Base-by-base conservation (phyloP, 2,113 vertebrate genomes). In the Menura novaehollandiae region DNA sequence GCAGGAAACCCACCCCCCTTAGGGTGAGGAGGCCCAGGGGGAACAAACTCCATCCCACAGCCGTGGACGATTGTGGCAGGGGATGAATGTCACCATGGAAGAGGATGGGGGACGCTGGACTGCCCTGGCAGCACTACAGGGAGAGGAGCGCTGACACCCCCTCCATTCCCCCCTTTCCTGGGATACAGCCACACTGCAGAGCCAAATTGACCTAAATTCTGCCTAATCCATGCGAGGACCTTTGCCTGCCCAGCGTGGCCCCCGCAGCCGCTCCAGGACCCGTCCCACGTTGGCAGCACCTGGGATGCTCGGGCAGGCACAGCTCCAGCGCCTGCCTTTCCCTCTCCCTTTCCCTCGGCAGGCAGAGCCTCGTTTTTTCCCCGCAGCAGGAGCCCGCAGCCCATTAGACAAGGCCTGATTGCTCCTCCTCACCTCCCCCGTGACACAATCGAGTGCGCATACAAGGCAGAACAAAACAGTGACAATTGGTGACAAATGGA, bases 401-500 rank as follows among this genome's bases (percentile, higher is more conserved):
- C 97, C 97, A 97, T 98, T 97, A 97, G 97, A 95, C 90, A 85
- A 97, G 95, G 93, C 94, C 94, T 81, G 93, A 85, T 80, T 89
- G 95, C 96, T 97, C 75, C 91, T 89, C 93, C 97, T 93, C 94
- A 80, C 95, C 96, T 94, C 94, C 85, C 81, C 97, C 93, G 93
- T 94, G 97, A 97, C 98, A 98, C 98, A 98, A 98, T 80, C 96
- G 96, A 98, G 98, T 98, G 98, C 95, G 95, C 98, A 96, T 80
- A 98, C 97, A 96, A 96, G 97, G 98, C 97, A 60, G 97, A 98
- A 98, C 98, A 98, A 99, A 99, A 98, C 97, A 96, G 97, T 98
- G 98, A 99, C 98, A 99, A 99, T 98, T 98, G 98, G 98, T 99
- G 99, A 99, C 99, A 99, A 99, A 99, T 99, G 98, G 98, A 98